phyloP scores from a whole-genome alignment of 1,140 invertebrate genomes.

The Bombus fervidus region DNA sequence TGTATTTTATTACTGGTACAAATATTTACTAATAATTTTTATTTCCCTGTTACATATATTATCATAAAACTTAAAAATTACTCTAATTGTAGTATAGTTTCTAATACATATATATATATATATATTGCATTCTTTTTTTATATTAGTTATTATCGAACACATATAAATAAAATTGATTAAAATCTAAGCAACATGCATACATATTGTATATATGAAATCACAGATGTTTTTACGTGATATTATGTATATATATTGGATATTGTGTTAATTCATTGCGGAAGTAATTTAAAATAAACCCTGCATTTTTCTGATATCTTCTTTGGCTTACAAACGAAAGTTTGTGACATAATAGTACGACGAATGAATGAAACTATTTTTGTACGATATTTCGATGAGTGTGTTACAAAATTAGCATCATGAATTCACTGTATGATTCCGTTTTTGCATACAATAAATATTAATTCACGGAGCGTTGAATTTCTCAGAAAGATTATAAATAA shows the following conservation, averaged over 20 bases:
- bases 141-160: neutral
- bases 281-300: slow-evolving; percentile 23
- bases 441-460: slow-evolving; percentile 29
- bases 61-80: neutral
- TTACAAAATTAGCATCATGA: slow-evolving; percentile 47
- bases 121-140: neutral
- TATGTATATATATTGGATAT: neutral
- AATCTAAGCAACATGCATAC: neutral
- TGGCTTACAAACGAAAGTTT: slow-evolving; percentile 12
- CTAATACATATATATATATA: neutral
- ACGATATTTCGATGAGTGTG: slow-evolving; percentile 25
- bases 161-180: neutral
- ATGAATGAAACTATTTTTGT: slow-evolving; percentile 65
- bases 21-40: neutral
- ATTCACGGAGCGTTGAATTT: neutral
- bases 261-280: neutral
- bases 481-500: neutral
- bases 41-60: neutral
- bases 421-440: slow-evolving; percentile 30
- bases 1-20: neutral
- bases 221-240: neutral
- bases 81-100: neutral
- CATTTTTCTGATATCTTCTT: slow-evolving; percentile 3
- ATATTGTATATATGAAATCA: neutral
- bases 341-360: slow-evolving; percentile 41